phyloP scores from a whole-genome alignment of 2,888 invertebrate genomes.

The Luffia ferchaultella region DNA sequence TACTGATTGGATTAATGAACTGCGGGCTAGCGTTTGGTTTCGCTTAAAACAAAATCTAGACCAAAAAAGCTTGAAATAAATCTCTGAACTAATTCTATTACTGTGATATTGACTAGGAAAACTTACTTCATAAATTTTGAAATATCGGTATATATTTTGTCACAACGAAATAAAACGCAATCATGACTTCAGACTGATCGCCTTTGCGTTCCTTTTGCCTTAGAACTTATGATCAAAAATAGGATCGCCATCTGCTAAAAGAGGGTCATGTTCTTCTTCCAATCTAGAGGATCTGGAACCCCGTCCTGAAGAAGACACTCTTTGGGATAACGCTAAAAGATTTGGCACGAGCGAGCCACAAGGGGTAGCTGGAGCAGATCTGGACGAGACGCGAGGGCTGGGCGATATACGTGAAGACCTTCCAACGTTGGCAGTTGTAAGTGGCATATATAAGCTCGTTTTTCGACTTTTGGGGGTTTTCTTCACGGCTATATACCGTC shows the following conservation, averaged over 20 bases:
- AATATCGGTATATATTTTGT: no score
- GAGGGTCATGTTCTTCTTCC: slow-evolving; percentile 69
- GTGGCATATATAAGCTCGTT: slow-evolving; percentile 76
- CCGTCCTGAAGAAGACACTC: slow-evolving; percentile 55
- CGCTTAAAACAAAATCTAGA: no score
- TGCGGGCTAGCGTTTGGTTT: no score
- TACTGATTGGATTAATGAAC: no score
- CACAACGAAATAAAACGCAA: no score
- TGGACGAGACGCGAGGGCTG: slow-evolving; percentile 70
- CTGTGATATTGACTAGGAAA: no score
- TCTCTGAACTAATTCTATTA: no score
- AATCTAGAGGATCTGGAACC: slow-evolving; percentile 50
- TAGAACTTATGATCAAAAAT: slow-evolving; percentile 49
- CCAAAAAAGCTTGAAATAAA: no score
- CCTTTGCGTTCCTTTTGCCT: no score
- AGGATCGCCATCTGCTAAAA: slow-evolving; percentile 57
- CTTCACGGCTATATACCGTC: slow-evolving; percentile 44
- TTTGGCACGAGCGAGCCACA: slow-evolving; percentile 74
- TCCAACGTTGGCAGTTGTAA: slow-evolving; percentile 44
- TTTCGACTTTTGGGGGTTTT: slow-evolving; percentile 54
- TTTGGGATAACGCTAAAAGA: slow-evolving; percentile 67
- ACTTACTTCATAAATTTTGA: no score
- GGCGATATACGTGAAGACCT: slow-evolving; percentile 43
- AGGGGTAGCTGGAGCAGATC: slow-evolving; percentile 84
- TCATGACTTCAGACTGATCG: no score